Conservation (phyloP, 1,140 invertebrate genomes). For the Camponotus floridanus region DNA sequence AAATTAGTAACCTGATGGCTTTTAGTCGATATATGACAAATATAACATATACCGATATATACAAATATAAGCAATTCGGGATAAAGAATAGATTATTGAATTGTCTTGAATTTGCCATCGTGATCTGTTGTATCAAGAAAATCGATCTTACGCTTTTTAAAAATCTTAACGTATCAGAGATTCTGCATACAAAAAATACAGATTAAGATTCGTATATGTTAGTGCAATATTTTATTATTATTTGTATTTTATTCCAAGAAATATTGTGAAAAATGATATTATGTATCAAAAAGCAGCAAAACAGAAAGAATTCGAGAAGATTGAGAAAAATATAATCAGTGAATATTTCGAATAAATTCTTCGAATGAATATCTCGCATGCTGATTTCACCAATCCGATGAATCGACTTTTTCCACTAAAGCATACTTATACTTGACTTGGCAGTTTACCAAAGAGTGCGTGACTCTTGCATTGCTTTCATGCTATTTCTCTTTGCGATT, state of each 20-base stretch:
- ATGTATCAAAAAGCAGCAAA: not conserved
- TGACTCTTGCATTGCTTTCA: constrained; percentile 32
- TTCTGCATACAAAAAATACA: constrained; percentile 82
- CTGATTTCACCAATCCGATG: constrained; percentile 26
- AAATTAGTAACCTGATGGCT: constrained; percentile 4
- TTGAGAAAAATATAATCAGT: constrained; percentile 11
- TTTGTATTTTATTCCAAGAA: not conserved
- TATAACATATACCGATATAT: no score
- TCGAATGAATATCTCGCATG: constrained; percentile 15
- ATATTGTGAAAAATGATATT: not conserved
- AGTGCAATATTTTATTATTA: not conserved
- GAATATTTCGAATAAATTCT: constrained; percentile 50
- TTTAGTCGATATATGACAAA: not conserved
- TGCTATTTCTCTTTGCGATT: constrained; percentile 29
- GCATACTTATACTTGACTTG: constrained; percentile 38
- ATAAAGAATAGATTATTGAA: not conserved
- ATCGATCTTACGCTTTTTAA: constrained; percentile 79
- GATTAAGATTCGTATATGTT: not conserved
- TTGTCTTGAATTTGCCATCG: not conserved
- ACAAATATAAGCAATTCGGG: not conserved
- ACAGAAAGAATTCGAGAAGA: not conserved
- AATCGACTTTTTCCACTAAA: constrained; percentile 46
- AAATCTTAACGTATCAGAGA: constrained; percentile 85
- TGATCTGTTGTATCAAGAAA: constrained; percentile 56
- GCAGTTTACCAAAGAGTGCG: constrained; percentile 50